Evolutionary conservation across 1,140 invertebrate species (phyloP), one percentile per base, ranked within the genome.

Genomic region (Piezodorus guildinii): DNA sequence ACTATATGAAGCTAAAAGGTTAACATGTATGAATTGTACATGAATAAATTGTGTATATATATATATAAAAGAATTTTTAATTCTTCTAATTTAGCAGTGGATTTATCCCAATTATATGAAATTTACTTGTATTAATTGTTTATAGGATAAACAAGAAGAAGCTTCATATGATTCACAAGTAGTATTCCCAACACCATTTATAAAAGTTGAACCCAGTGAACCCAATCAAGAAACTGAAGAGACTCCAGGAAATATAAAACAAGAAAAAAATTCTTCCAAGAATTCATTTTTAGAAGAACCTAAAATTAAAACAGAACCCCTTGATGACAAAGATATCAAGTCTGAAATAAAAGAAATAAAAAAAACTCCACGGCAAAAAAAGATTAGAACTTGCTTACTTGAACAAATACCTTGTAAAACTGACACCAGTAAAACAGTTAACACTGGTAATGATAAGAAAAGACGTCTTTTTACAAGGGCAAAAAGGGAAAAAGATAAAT

Each of bases 171-270:
- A 23, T 25, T 25, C 52, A 9, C 19, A 19, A 23, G 23, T 56
- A 10, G 9, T 25, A 25, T 10, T 23, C 6, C 27, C 25, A 3
- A 30, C n/a, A 43, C 12, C 30, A 17, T 34, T 15, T 16, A 39
- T 90, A 70, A 89, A 89, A 74, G 87, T 51, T 25, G 62, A 68
- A 63, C 25, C 49, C 16, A 65, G 62, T 16, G 62, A 63, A 68
- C 64, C 59, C 3, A 43, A 65, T 62, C 43, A 64, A 19, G 52
- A 56, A 16, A 15, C 9, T 5, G 23, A 5, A 23, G 52, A 56
- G 45, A 17, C 34, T 56, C 23, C 23, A 5, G 15, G 2, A 16
- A 16, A 17, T 56, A 56, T 23, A 23, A 56, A 21, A 23, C 17
- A 25, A 56, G 52, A 56, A 23, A 56, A 56, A 56, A 23, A 6